phyloP scores from a whole-genome alignment of 2,797 vertebrate genomes.

The Ctenopoma multispine region DNA sequence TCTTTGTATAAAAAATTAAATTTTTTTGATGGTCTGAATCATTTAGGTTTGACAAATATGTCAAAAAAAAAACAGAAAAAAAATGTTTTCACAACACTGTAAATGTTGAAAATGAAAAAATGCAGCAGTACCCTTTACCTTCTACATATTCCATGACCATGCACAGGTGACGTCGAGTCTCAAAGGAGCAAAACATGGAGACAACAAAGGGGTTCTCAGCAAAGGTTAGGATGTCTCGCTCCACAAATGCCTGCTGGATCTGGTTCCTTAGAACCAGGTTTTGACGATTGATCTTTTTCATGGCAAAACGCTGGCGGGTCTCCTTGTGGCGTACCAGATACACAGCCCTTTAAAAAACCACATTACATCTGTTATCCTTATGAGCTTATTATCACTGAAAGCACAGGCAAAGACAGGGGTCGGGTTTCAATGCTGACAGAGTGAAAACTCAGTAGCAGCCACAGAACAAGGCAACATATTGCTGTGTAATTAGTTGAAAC shows the following conservation, averaged over 20 bases:
- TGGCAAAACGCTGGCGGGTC: slow-evolving; percentile 93
- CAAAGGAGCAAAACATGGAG: slow-evolving; percentile 97
- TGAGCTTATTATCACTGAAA: no score
- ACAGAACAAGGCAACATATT: not conserved
- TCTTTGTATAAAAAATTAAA: no score
- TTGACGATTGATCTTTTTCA: slow-evolving; percentile 98
- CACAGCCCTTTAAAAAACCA: slow-evolving; percentile 86
- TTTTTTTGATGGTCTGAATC: no score
- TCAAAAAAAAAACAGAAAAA: no score
- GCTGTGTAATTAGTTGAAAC: slow-evolving; percentile 3
- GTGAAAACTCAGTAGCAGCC: not conserved
- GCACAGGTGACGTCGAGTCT: slow-evolving; percentile 93
- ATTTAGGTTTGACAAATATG: no score
- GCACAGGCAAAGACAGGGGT: slow-evolving; percentile 1
- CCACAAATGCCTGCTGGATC: slow-evolving; percentile 96
- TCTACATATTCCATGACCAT: slow-evolving; percentile 99
- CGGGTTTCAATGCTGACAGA: no score
- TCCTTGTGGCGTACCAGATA: slow-evolving; percentile 93
- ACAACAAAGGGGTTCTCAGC: slow-evolving; percentile 98
- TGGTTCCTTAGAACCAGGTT: slow-evolving; percentile 95
- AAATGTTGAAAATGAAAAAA: no score
- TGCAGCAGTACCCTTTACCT: slow-evolving; percentile 88
- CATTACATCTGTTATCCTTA: no score
- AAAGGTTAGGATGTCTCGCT: slow-evolving; percentile 94
- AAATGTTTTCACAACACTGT: no score